These are phyloP conservation scores for Drosophila diplacantha DNA, from an alignment of 2,888 invertebrate genomes.

Conservation along the genomic window DNA sequence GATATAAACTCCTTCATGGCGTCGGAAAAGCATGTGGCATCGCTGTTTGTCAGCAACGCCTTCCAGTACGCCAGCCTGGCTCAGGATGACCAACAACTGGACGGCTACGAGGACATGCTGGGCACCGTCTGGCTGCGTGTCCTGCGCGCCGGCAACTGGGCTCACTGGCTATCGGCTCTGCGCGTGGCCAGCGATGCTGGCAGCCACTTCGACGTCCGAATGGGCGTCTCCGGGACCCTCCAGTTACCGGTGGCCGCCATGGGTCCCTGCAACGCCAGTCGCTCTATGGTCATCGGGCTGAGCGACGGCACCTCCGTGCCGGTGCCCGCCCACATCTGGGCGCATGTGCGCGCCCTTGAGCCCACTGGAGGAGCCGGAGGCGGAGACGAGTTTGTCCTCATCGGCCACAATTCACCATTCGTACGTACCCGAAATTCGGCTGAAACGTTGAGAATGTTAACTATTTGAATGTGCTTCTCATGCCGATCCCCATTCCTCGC, in stretches of 20 bases:
- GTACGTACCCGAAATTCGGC: constrained; percentile 29
- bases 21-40: constrained; percentile 18
- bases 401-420: constrained; percentile 51
- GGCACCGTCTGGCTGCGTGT: constrained; percentile 42
- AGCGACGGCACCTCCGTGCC: constrained; percentile 2
- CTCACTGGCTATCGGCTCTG: constrained; percentile 42
- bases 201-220: constrained; percentile 36
- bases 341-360: constrained; percentile 41
- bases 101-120: constrained; percentile 27
- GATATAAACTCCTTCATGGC: constrained; percentile 1
- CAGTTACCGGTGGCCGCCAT: constrained; percentile 11
- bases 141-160: constrained; percentile 51
- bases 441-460: neutral
- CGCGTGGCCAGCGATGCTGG: constrained; percentile 13
- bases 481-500: neutral
- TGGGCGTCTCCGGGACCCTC: constrained; percentile 46
- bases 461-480: neutral
- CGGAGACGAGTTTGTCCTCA: constrained; percentile 48
- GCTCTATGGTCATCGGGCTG: constrained; percentile 17
- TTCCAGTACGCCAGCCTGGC: constrained; percentile 38
- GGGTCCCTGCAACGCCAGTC: constrained; percentile 30
- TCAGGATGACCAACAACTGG: constrained; percentile 28
- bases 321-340: constrained; percentile 51
- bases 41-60: constrained; percentile 17
- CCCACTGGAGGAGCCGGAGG: constrained; percentile 6